Evolutionary conservation across 2,888 invertebrate species (phyloP).

Genomic region (Tetragonula carbonaria): DNA sequence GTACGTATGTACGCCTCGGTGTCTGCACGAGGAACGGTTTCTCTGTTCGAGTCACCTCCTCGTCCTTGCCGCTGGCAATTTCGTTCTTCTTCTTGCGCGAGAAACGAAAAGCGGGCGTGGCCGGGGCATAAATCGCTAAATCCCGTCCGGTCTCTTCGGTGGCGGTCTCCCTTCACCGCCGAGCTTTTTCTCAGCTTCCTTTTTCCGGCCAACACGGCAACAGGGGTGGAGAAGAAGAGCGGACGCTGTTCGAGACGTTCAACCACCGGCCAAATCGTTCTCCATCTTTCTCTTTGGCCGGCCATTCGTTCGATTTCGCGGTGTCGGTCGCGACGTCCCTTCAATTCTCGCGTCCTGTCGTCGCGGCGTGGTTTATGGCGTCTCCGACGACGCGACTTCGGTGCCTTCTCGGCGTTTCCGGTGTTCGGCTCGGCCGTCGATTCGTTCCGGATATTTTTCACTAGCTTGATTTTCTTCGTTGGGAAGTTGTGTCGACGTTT

Average conservation of each 20-base stretch:
- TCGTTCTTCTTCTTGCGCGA: slow-evolving; percentile 58
- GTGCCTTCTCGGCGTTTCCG: background rate
- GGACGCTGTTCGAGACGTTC: slow-evolving; percentile 2
- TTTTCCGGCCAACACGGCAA: background rate
- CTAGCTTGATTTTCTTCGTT: background rate
- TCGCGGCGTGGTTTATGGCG: background rate
- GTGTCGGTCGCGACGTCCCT: background rate
- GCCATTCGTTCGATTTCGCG: background rate
- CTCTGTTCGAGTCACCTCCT: slow-evolving; percentile 48
- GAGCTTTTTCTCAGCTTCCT: slow-evolving; percentile 24
- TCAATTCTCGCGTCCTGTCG: slow-evolving; percentile 6
- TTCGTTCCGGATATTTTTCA: background rate
- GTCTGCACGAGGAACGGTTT: slow-evolving; percentile 58
- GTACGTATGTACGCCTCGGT: slow-evolving; percentile 59
- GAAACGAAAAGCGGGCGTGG: slow-evolving; percentile 70
- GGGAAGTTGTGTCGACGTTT: background rate
- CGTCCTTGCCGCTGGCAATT: slow-evolving; percentile 55
- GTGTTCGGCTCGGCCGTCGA: slow-evolving; percentile 7
- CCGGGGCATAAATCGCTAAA: slow-evolving; percentile 67
- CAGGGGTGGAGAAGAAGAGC: background rate
- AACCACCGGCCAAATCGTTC: background rate
- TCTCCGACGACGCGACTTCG: background rate
- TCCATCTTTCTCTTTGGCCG: background rate
- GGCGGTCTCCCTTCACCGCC: background rate
- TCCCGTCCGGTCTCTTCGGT: slow-evolving; percentile 55